Conservation (phyloP, 2,113 vertebrate genomes). For the Ifrita kowaldi region DNA sequence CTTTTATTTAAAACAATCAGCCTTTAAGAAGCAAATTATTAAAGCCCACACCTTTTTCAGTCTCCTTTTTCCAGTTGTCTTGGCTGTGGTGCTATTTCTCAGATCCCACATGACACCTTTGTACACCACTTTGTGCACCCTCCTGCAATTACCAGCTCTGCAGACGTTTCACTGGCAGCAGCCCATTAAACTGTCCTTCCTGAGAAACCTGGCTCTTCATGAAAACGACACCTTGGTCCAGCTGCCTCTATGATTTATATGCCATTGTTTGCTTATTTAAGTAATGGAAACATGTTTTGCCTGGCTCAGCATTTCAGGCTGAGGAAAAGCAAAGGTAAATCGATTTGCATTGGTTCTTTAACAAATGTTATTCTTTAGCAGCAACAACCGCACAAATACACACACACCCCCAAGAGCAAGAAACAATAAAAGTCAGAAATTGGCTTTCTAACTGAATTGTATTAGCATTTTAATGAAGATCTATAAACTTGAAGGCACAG, state of each 20-base stretch:
- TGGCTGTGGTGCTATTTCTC: slow-evolving; percentile 29
- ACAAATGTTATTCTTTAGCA: neutral
- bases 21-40: slow-evolving; percentile 21
- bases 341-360: neutral
- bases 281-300: slow-evolving; percentile 68
- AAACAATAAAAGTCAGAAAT: slow-evolving; percentile 25
- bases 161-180: slow-evolving; percentile 67
- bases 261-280: slow-evolving; percentile 66
- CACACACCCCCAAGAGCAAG: neutral
- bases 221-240: slow-evolving; percentile 69
- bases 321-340: slow-evolving; percentile 14
- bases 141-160: slow-evolving; percentile 61
- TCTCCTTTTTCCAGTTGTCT: slow-evolving; percentile 17
- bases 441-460: slow-evolving; percentile 2
- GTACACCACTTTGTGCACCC: slow-evolving; percentile 35
- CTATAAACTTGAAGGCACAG: slow-evolving; percentile 26
- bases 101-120: slow-evolving; percentile 48
- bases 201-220: slow-evolving; percentile 68
- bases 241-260: slow-evolving; percentile 65
- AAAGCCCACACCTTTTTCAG: slow-evolving; percentile 26
- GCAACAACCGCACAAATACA: neutral
- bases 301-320: slow-evolving; percentile 55
- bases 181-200: slow-evolving; percentile 75
- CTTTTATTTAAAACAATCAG: slow-evolving; percentile 44
- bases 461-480: slow-evolving; percentile 53